phyloP scores from a whole-genome alignment of 2,797 vertebrate genomes.

The Moxostoma hubbsi region DNA sequence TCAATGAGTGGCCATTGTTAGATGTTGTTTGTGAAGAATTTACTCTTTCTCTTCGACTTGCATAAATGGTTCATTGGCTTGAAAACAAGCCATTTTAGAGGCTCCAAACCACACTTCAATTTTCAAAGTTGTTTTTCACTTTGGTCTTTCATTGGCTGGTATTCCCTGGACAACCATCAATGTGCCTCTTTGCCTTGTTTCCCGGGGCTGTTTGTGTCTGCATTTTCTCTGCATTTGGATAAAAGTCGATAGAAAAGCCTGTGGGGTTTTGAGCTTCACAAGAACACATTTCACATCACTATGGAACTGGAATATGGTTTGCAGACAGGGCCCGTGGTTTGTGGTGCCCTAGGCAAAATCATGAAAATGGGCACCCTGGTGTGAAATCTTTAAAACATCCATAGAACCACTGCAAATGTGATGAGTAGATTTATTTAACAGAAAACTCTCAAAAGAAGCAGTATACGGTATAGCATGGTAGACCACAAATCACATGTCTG shows the following conservation, averaged over 20 bases:
- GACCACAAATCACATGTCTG: too few relatives aligned
- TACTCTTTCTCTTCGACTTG: not conserved
- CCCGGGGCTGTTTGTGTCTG: not conserved
- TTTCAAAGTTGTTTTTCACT: conserved; percentile 6
- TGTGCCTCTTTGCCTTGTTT: not conserved
- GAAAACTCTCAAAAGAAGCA: too few relatives aligned
- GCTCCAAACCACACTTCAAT: not conserved
- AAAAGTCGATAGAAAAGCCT: conserved; percentile 1
- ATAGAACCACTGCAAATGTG: too few relatives aligned
- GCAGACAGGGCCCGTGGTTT: too few relatives aligned
- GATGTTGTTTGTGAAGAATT: not conserved
- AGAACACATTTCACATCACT: conserved; percentile 38
- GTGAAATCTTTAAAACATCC: too few relatives aligned
- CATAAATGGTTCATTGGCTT: not conserved
- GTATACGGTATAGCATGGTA: too few relatives aligned
- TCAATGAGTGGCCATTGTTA: not conserved
- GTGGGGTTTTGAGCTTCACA: not conserved
- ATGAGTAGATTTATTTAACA: too few relatives aligned
- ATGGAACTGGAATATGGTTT: conserved; percentile 25
- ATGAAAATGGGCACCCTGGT: too few relatives aligned
- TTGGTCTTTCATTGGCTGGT: not conserved
- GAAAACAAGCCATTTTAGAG: conserved; percentile 4
- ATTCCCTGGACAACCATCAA: not conserved
- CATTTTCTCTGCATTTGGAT: not conserved
- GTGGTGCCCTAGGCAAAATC: too few relatives aligned